These are phyloP conservation scores for Leptopilina syphax DNA, from an alignment of 2,888 invertebrate genomes.

Conservation along the genomic window DNA sequence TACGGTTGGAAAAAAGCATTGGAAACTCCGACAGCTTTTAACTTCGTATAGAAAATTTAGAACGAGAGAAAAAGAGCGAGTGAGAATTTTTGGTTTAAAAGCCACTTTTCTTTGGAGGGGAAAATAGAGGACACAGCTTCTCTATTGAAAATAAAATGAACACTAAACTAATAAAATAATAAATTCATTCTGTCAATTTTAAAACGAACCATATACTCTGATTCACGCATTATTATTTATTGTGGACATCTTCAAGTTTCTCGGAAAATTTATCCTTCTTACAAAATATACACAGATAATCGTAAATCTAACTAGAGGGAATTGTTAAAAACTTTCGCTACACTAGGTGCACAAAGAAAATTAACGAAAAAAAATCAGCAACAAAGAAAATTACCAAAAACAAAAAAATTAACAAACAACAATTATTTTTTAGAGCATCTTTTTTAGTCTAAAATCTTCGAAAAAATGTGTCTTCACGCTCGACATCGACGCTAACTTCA, in stretches of 20 bases:
- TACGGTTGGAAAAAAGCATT: no score
- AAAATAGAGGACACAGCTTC: background rate
- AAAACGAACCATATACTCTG: background rate
- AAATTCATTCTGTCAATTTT: constrained; percentile 1
- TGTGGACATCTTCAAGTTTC: background rate
- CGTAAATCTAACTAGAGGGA: no score
- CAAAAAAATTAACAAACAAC: no score
- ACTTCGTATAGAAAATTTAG: background rate
- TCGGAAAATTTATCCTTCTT: background rate
- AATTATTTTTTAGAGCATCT: no score
- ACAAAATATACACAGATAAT: background rate
- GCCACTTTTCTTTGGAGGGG: background rate
- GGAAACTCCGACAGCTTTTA: no score
- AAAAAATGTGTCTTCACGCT: no score
- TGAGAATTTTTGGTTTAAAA: background rate
- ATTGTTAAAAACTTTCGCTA: no score
- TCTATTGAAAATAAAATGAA: constrained; percentile 5
- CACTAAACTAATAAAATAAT: constrained; percentile 19
- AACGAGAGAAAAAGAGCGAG: background rate
- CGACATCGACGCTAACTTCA: no score
- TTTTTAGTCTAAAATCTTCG: no score
- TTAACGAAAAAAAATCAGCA: no score
- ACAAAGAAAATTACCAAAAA: background rate
- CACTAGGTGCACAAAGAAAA: no score
- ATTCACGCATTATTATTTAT: background rate